Evolutionary conservation across 2,113 vertebrate species (phyloP).

Genomic region (Syrmaticus mikado): DNA sequence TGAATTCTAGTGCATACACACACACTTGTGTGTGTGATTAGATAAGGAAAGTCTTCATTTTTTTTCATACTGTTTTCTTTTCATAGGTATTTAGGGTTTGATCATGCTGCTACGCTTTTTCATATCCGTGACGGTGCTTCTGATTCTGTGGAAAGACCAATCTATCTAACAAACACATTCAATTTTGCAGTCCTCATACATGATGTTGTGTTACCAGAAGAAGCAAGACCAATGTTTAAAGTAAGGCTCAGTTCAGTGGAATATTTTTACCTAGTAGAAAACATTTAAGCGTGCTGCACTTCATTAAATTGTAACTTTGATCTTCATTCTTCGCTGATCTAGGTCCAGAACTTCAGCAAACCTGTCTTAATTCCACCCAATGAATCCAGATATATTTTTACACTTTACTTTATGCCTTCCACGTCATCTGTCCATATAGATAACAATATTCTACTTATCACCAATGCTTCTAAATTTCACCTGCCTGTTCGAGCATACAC

Average conservation of each 20-base stretch:
- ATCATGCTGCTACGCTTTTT: constrained; percentile 95
- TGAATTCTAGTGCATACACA: background rate
- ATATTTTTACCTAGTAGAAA: background rate
- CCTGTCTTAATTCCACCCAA: constrained; percentile 91
- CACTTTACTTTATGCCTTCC: constrained; percentile 92
- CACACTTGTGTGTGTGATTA: background rate
- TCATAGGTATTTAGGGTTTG: constrained; percentile 90
- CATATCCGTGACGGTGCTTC: constrained; percentile 93
- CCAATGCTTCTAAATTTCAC: constrained; percentile 98
- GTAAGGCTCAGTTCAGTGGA: constrained; percentile 73
- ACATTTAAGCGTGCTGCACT: background rate
- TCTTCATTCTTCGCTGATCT: constrained; percentile 54
- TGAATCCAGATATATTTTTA: constrained; percentile 93
- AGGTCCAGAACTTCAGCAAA: constrained; percentile 96
- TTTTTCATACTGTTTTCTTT: constrained; percentile 37
- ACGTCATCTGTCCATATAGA: constrained; percentile 93
- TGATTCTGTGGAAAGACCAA: constrained; percentile 90
- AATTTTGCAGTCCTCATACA: constrained; percentile 92
- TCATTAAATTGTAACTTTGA: constrained; percentile 18
- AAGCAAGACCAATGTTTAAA: constrained; percentile 92
- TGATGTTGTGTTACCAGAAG: constrained; percentile 91
- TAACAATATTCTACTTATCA: constrained; percentile 96
- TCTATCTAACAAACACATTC: constrained; percentile 96
- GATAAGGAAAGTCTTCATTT: background rate
- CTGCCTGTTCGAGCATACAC: constrained; percentile 96